These are phyloP conservation scores for Cryptocephalus primarius DNA, from an alignment of 2,888 invertebrate genomes.

Conservation along the genomic window DNA sequence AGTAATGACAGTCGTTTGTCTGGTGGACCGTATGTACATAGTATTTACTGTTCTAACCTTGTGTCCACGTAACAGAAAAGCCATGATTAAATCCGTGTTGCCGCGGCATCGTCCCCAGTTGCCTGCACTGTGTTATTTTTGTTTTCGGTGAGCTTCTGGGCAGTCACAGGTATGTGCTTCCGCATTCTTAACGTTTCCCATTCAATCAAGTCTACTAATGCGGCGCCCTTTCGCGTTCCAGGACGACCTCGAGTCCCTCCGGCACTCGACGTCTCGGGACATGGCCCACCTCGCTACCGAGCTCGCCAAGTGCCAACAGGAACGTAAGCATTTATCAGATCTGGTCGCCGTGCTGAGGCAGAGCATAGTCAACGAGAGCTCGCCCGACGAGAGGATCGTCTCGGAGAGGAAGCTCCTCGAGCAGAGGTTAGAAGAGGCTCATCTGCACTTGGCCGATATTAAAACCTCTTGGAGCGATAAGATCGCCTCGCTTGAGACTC, in stretches of 20 bases:
- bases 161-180: conserved; percentile 37
- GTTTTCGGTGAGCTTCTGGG: conserved; percentile 29
- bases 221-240: conserved; percentile 31
- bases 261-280: conserved; percentile 64
- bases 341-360: conserved; percentile 46
- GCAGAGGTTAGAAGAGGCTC: conserved; percentile 71
- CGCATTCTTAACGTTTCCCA: conserved; percentile 8
- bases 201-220: background rate
- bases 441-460: conserved; percentile 77
- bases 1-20: too few species aligned
- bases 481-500: conserved; percentile 80
- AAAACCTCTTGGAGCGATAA: conserved; percentile 89
- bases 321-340: conserved; percentile 59
- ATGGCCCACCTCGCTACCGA: conserved; percentile 56
- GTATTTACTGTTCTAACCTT: too few species aligned
- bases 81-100: too few species aligned
- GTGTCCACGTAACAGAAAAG: too few species aligned
- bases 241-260: conserved; percentile 69
- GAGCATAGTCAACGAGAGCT: conserved; percentile 34
- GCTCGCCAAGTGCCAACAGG: conserved; percentile 63
- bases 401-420: conserved; percentile 59
- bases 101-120: too few species aligned
- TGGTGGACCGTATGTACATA: too few species aligned
- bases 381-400: conserved; percentile 44
- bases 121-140: conserved; percentile 8